Conservation (phyloP, 2,888 invertebrate genomes). For the Ametastegia equiseti region DNA sequence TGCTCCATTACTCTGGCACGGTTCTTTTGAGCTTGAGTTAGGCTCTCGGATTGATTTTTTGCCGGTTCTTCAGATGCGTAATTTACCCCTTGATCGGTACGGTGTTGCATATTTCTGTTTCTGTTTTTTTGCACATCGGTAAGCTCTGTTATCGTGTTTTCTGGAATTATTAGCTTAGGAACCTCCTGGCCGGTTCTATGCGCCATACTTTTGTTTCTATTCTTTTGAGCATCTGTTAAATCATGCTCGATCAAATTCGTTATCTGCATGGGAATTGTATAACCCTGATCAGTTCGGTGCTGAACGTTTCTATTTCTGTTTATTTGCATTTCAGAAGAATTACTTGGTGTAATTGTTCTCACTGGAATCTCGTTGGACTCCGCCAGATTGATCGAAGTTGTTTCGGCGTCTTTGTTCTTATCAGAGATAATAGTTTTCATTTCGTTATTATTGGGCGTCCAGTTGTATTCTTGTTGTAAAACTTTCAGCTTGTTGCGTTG, state of each 20-base stretch:
- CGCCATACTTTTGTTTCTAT: constrained; percentile 67
- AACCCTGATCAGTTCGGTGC: constrained; percentile 22
- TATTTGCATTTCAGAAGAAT: constrained; percentile 26
- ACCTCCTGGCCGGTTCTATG: constrained; percentile 66
- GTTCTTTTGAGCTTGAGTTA: constrained; percentile 55
- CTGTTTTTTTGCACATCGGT: constrained; percentile 74
- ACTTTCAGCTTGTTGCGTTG: constrained; percentile 81
- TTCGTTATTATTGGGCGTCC: constrained; percentile 67
- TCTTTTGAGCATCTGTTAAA: constrained; percentile 60
- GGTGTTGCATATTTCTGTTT: constrained; percentile 60
- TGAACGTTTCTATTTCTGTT: constrained; percentile 30
- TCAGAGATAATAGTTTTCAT: constrained; percentile 53
- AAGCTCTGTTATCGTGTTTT: constrained; percentile 53
- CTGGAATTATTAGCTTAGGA: constrained; percentile 22
- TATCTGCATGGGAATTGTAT: constrained; percentile 16
- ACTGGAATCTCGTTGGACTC: background rate
- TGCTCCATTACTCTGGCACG: constrained; percentile 55
- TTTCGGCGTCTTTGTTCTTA: background rate
- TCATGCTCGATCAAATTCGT: constrained; percentile 54
- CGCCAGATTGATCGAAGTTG: background rate
- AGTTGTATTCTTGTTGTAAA: constrained; percentile 80
- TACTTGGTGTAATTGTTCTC: background rate
- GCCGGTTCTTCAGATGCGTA: constrained; percentile 26
- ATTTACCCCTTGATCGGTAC: constrained; percentile 50
- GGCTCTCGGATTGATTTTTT: constrained; percentile 54